Conservation (phyloP, 2,888 invertebrate genomes). For the Thereva nobilitata region DNA sequence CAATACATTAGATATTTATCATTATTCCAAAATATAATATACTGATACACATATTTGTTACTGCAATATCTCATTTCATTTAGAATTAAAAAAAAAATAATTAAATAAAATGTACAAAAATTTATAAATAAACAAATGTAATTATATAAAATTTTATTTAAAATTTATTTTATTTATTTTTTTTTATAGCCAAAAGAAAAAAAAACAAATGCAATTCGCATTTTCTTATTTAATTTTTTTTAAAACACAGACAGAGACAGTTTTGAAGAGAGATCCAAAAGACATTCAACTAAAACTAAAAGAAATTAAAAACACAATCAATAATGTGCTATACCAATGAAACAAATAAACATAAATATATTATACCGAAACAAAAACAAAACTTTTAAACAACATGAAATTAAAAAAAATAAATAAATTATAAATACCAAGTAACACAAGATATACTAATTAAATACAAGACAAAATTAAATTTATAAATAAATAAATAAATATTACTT, state of each 20-base stretch:
- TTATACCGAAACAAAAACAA: too few species aligned
- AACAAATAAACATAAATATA: not conserved
- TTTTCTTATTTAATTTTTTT: conserved; percentile 7
- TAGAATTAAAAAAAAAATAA: not conserved
- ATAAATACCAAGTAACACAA: too few species aligned
- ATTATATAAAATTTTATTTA: too few species aligned
- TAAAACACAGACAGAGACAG: conserved; percentile 20
- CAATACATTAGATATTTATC: conserved; percentile 34
- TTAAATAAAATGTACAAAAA: conserved; percentile 18
- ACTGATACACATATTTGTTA: conserved; percentile 29
- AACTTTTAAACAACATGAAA: too few species aligned
- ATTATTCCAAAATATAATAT: conserved; percentile 11
- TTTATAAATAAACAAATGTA: conserved; percentile 6
- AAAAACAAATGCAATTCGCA: not conserved
- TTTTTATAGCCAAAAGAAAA: not conserved
- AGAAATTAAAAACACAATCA: conserved; percentile 13
- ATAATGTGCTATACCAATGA: conserved; percentile 6
- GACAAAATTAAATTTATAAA: too few species aligned
- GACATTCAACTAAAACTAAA: conserved; percentile 51
- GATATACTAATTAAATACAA: too few species aligned
- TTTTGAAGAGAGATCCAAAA: conserved; percentile 55
- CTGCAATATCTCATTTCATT: conserved; percentile 8
- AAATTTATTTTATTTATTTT: too few species aligned
- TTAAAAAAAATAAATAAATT: too few species aligned
- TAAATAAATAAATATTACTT: conserved; percentile 7